Evolutionary conservation across 2,888 invertebrate genomes (phyloP).

Genomic region (Anoncus sp.): DNA sequence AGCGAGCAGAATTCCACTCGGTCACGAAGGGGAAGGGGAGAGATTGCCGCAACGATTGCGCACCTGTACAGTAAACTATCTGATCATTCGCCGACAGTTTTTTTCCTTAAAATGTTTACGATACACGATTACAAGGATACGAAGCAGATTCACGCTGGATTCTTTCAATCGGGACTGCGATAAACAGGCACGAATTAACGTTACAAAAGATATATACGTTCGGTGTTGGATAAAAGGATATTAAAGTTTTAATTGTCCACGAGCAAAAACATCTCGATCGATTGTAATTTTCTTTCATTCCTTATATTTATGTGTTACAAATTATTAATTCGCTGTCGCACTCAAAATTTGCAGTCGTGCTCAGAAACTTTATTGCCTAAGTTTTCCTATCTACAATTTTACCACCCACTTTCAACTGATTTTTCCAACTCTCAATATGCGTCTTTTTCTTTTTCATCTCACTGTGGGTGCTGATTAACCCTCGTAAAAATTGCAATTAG

Average conservation of each 20-base stretch:
- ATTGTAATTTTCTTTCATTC: too few relatives aligned
- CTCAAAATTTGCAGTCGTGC: too few relatives aligned
- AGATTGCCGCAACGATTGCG: conserved; percentile 43
- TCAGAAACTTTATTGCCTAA: too few relatives aligned
- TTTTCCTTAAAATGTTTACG: too few relatives aligned
- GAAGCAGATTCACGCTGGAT: background rate
- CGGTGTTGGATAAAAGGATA: background rate
- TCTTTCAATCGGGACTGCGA: background rate
- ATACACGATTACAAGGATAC: too few relatives aligned
- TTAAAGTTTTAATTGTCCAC: background rate
- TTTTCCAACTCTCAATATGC: conserved; percentile 3
- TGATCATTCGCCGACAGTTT: conserved; percentile 12
- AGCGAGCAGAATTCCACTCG: conserved; percentile 56
- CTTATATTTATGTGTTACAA: too few relatives aligned
- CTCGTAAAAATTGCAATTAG: conserved; percentile 32
- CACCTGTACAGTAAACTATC: conserved; percentile 36
- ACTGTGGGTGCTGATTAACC: conserved; percentile 47
- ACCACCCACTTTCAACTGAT: conserved; percentile 29
- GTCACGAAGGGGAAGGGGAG: conserved; percentile 31
- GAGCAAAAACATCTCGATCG: background rate
- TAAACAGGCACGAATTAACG: too few relatives aligned
- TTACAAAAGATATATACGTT: background rate
- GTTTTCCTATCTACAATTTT: background rate
- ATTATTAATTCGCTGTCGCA: too few relatives aligned
- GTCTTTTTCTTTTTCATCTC: conserved; percentile 6